phyloP scores from a whole-genome alignment of 2,888 invertebrate species.

The Lamellibrachia satsuma region DNA sequence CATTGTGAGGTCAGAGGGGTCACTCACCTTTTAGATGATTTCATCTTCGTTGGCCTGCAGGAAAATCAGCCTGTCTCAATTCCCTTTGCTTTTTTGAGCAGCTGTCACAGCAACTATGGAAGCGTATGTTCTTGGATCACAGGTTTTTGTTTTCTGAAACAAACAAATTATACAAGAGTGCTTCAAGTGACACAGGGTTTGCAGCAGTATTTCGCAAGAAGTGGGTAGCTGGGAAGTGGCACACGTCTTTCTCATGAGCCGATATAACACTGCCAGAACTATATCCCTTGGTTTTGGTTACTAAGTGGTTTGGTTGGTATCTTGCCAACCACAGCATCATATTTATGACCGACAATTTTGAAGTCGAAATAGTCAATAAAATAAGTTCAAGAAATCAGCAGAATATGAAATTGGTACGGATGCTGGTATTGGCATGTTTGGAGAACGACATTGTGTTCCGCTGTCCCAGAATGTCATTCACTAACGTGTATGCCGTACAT shows the following conservation, averaged over 20 bases:
- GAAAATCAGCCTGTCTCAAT: background rate
- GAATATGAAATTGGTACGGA: background rate
- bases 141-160: background rate
- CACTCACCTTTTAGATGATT: background rate
- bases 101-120: background rate
- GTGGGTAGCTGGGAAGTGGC: slow-evolving; percentile 23
- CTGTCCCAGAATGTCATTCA: background rate
- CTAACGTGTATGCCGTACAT: too few relatives aligned
- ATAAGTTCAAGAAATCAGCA: background rate
- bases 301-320: background rate
- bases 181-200: background rate
- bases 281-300: background rate
- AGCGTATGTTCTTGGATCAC: slow-evolving; percentile 8
- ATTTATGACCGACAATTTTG: background rate
- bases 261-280: background rate
- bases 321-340: background rate
- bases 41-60: background rate
- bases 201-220: background rate
- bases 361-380: background rate
- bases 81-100: background rate
- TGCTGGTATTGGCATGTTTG: too few relatives aligned
- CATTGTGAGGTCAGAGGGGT: background rate
- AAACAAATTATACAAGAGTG: slow-evolving; percentile 22
- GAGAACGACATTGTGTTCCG: background rate
- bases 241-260: background rate